Percentiles rank a stretch among this genome's conserved stretches.
Conservation (phyloP, 2,797 vertebrate species). For the Eurystomus glaucurus region DNA sequence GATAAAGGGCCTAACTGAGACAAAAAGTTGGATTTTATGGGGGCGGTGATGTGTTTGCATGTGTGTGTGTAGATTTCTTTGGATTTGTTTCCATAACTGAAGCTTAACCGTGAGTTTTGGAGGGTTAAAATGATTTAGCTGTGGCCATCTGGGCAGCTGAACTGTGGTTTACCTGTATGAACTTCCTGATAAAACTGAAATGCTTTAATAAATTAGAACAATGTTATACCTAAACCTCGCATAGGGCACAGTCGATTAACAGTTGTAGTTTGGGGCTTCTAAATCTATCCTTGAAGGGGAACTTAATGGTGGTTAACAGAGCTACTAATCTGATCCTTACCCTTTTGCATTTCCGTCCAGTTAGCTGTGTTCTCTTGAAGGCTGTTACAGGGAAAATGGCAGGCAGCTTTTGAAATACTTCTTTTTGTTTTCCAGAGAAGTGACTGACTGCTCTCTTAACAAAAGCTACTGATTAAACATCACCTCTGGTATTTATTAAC, state of each 20-base stretch:
- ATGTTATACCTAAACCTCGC: neutral
- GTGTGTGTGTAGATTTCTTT: neutral
- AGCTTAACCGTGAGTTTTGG: neutral
- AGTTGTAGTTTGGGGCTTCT: neutral
- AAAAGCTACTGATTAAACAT: neutral
- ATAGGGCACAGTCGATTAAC: neutral
- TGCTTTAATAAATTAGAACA: neutral
- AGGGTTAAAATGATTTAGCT: neutral
- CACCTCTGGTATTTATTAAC: neutral
- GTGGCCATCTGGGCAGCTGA: neutral
- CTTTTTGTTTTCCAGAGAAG: neutral
- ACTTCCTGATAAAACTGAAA: neutral
- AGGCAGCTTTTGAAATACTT: neutral
- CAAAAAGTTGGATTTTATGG: neutral
- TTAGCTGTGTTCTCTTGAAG: neutral
- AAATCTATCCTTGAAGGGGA: neutral
- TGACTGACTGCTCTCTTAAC: neutral
- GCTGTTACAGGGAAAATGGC: neutral
- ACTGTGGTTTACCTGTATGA: neutral
- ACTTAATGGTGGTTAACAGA: neutral
- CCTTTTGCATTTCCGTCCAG: rapidly evolving
- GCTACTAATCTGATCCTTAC: neutral
- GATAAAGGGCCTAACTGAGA: neutral
- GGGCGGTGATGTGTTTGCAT: neutral
- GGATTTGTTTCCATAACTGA: slow-evolving; percentile 3